Evolutionary conservation across 2,113 vertebrate genomes (phyloP), one percentile per base, ranked within the genome.

Genomic region (Phodopus roborovskii): DNA sequence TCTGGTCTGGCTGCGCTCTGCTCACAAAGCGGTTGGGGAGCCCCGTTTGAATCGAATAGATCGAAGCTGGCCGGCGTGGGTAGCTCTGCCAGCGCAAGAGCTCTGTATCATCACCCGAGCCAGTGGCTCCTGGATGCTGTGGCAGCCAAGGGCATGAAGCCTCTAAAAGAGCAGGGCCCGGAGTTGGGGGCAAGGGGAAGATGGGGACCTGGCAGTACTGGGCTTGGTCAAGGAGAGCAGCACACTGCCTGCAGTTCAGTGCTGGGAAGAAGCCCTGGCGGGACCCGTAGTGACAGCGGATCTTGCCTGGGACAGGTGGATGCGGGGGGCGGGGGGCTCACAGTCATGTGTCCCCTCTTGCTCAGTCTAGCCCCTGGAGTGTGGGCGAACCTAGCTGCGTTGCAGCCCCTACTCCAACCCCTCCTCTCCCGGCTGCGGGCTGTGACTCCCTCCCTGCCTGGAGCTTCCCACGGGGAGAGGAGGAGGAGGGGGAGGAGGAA

Each of bases 391-490:
- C 64, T 50, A 2, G 12, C 53, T 0, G 36, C 2, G 8, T 74
- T 88, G 78, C 88, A 58, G 26, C 90, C 90, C 78, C 88, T 13
- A 42, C 75, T 39, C 53, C 2, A 4, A n/a, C 26, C 92, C 45
- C 60, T 83, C 79, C 93, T 58, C 86, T 86, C 71, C 36, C 30
- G 24, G 19, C 79, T 3, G 42, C 26, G 16, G 70, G 92, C 86
- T 50, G 58, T 78, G 85, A 77, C 93, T 68, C 90, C 90, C 93
- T 91, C 95, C 89, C 24, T 33, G 94, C 75, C 81, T 19, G 0
- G 89, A 70, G 87, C 97, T 98, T 97, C 97, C 96, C 97, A 90
- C 71, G 93, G 97, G 98, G 98, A 97, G 97, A 97, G 70, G 73
- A 89, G 68, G 88, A 50, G 87, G n/a, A 30, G 79, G 16, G 13